Evolutionary conservation across 2,113 vertebrate species (phyloP), one percentile per base, ranked within the genome.

Genomic region (Natator depressus): DNA sequence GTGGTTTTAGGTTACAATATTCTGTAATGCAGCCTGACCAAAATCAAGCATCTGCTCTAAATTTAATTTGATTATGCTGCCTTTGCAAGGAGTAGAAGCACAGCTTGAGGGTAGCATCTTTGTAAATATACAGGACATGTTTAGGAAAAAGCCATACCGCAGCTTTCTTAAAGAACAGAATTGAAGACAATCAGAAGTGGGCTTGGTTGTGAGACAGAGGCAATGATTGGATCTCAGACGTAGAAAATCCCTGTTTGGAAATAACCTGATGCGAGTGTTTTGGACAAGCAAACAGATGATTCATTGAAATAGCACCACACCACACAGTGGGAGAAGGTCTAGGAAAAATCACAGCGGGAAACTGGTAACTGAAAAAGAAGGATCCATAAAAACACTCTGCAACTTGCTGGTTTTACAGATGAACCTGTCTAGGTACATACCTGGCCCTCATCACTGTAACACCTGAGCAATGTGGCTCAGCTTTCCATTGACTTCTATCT

Each of bases 401-500:
- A 50, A 65, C 25, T 62, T n/a, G 19, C 83, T 42, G 6, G 14
- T 35, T 49, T 46, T 25, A 84, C 10, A 25, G 51, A 78, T 78
- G 9, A 27, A 78, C 11, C 6, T 57, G 27, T 29, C 29, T 0
- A 0, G 4, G 3, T 10, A 4, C 1, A 2, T 12, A 4, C 9
- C 3, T 6, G 72, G 46, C 16, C 13, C n/a, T 65, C 14, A 6
- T 14, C 10, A 2, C 46, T n/a, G 75, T 14, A 8, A 62, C n/a
- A 5, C 5, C 72, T 47, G 82, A 9, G 17, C 0, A 2, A n/a
- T 1, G 2, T 17, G 2, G 76, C 51, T 47, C 62, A 19, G 16
- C 20, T 38, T 86, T 47, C 38, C 69, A 19, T 1, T 50, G 4
- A 1, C 16, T 53, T 22, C 55, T 12, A 1, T 3, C 3, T 29